Conservation (phyloP, 2,113 vertebrate genomes). For the Dermatemys mawii region DNA sequence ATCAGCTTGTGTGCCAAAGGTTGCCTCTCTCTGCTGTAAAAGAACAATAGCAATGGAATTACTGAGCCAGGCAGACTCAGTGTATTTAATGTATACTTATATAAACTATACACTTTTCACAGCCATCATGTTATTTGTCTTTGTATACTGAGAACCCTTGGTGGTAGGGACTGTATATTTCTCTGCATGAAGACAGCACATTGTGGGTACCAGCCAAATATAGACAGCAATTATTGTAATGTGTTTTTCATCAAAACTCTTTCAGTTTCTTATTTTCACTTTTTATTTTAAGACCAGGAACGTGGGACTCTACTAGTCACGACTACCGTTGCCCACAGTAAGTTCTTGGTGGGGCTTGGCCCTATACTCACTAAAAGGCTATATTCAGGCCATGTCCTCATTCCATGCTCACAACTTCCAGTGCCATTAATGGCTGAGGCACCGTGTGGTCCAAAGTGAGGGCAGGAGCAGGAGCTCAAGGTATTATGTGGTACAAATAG, state of each 20-base stretch:
- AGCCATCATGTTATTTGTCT: not conserved
- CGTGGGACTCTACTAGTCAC: conserved; percentile 15
- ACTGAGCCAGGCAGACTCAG: not conserved
- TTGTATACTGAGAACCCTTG: not conserved
- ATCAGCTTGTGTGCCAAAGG: too few species aligned
- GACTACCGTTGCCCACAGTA: not conserved
- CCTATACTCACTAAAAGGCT: not conserved
- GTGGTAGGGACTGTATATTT: not conserved
- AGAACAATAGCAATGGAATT: not conserved
- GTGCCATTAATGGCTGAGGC: not conserved
- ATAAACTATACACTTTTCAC: not conserved
- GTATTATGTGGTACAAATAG: not conserved
- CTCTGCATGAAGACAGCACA: not conserved
- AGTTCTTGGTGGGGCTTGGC: not conserved
- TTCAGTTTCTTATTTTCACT: conserved; percentile 8
- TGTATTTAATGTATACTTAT: not conserved
- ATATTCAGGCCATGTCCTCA: not conserved
- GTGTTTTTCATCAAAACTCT: conserved; percentile 51
- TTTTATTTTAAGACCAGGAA: conserved; percentile 36
- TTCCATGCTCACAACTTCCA: not conserved
- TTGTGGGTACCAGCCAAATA: conserved; percentile 3
- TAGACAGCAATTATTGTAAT: conserved; percentile 42
- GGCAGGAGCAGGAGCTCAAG: not conserved
- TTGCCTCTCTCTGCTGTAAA: too few species aligned
- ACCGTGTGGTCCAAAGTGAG: not conserved